Base-by-base conservation (phyloP, 2,888 invertebrate genomes). In the Tridacna crocea region DNA sequence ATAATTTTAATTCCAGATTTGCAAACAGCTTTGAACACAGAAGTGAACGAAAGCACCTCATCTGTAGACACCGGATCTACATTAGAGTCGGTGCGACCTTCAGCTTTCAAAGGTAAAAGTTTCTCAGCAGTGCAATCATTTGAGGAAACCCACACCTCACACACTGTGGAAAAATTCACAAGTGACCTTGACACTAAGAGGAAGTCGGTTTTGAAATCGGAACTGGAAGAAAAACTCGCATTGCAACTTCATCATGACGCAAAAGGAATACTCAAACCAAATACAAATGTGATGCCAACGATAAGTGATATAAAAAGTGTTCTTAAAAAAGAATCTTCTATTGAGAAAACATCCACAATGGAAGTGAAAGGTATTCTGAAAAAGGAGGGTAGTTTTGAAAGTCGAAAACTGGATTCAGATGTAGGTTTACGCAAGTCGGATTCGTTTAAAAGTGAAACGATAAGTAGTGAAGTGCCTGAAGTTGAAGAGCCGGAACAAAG, bases 371-470 rank as follows among this genome's bases (percentile, higher is more conserved):
- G 89, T 61, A 90, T 90, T 76, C 82, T 90, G 17, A 91, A 91
- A 75, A 91, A 88, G 75, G 90, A 90, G 55, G 85, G 89, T 63
- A 89, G 88, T 81, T 89, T 90, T 80, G 90, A 91, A 58, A 79
- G 80, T 27, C 79, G 80, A 46, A 88, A 84, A 60, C 47, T 76
- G 46, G 88, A 90, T 66, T 77, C 86, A 0, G 89, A 89, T 48
- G 83, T 78, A 65, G 80, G 84, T 77, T 86, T 83, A 66, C 61
- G 83, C 26, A 85, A 82, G 78, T 22, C 66, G 8, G 70, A 70
- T 12, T 70, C 70, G 22, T 70, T 70, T 70, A 70, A 70, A 70
- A 22, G 24, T 70, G 70, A 70, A 26, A 47, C 22, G 3, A 47
- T 51, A n/a, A 51, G 24, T 70, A 26, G 70, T 70, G 70, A 70